Evolutionary conservation across 37 sponge, comb jelly and placozoan genomes (phyloP).

Genomic region (Eunapius fragilis): DNA sequence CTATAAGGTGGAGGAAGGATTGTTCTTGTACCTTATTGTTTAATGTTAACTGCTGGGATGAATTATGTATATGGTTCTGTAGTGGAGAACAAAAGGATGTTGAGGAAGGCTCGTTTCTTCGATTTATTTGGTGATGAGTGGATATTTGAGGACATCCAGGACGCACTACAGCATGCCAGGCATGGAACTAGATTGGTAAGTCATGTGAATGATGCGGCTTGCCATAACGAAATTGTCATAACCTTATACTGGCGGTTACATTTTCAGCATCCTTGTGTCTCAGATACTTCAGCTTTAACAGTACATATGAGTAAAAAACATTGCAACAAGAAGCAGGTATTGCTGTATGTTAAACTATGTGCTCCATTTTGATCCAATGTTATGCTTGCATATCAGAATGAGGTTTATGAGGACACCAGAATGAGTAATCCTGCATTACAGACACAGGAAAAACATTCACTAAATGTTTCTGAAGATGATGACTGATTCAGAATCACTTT

Average conservation of each 20-base stretch:
- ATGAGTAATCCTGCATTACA: not conserved
- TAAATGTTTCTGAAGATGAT: not conserved
- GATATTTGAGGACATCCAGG: conserved; percentile 73
- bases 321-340: not conserved
- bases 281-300: not conserved
- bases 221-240: not conserved
- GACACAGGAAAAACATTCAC: not conserved
- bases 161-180: conserved; percentile 54
- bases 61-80: too few species aligned
- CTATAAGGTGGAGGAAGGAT: too few species aligned
- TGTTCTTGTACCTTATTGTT: too few species aligned
- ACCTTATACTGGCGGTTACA: not conserved
- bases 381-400: not conserved
- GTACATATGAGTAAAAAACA: not conserved
- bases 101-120: conserved; percentile 65
- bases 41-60: too few species aligned
- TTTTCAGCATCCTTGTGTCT: not conserved
- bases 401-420: not conserved
- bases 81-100: conserved; percentile 67
- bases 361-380: not conserved
- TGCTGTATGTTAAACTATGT: not conserved
- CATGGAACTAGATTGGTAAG: conserved; percentile 33
- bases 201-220: not conserved
- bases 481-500: not conserved
- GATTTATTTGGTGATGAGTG: conserved; percentile 74